A percentile compares a stretch with the other conserved stretches of the same genome.
Conservation (phyloP, 2,113 vertebrate genomes). For the Naja naja region DNA sequence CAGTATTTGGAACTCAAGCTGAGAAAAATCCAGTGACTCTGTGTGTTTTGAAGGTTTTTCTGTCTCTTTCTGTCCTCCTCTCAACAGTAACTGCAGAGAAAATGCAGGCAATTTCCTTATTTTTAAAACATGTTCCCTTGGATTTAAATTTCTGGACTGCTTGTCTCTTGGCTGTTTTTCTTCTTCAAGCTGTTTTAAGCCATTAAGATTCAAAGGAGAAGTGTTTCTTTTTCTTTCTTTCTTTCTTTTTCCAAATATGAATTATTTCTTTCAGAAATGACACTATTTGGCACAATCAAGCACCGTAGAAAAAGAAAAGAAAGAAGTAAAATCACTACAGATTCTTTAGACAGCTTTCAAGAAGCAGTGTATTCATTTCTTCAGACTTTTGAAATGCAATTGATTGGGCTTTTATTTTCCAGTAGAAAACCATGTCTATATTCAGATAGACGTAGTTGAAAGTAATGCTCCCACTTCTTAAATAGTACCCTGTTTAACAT, state of each 20-base stretch:
- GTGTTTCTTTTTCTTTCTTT: not conserved
- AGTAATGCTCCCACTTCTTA: conserved; percentile 57
- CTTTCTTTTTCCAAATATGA: conserved; percentile 14
- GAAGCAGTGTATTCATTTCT: not conserved
- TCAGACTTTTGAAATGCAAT: conserved; percentile 45
- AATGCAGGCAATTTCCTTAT: not conserved
- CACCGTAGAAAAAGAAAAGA: not conserved
- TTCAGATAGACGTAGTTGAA: conserved; percentile 45
- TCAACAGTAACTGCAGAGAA: not conserved
- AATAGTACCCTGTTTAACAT: conserved; percentile 68
- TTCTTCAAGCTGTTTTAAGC: conserved; percentile 30
- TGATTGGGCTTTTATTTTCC: conserved; percentile 15
- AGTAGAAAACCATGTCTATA: conserved; percentile 20
- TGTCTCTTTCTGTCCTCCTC: not conserved
- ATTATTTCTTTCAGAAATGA: conserved; percentile 43
- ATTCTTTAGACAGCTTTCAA: conserved; percentile 34
- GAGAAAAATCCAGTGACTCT: not conserved
- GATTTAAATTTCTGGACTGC: conserved; percentile 14
- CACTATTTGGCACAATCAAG: conserved; percentile 38
- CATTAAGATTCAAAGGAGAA: conserved; percentile 23
- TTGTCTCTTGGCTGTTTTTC: not conserved
- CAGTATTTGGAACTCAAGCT: not conserved
- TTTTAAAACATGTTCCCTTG: conserved; percentile 8
- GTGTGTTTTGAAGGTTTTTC: not conserved
- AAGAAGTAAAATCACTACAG: not conserved